phyloP scores from a whole-genome alignment of 2,888 invertebrate species.

The Lepidocyrtinus sp. region DNA sequence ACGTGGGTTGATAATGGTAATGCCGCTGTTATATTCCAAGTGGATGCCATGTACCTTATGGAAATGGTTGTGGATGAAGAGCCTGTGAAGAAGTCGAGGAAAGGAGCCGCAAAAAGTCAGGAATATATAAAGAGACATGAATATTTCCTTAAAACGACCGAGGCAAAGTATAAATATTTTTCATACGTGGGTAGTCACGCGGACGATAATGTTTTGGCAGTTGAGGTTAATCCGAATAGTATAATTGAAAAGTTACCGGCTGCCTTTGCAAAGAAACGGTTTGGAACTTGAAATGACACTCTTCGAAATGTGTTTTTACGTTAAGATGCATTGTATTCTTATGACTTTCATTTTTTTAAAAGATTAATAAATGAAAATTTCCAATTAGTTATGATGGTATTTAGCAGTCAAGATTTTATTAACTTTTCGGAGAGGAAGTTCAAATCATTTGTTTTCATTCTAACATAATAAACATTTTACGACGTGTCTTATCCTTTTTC shows the following conservation, averaged over 20 bases:
- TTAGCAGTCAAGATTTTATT: too few relatives aligned
- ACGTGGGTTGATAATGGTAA: constrained; percentile 62
- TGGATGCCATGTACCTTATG: constrained; percentile 61
- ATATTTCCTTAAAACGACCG: constrained; percentile 61
- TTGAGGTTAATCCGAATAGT: constrained; percentile 67
- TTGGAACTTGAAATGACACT: constrained; percentile 61
- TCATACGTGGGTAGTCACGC: constrained; percentile 59
- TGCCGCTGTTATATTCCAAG: constrained; percentile 56
- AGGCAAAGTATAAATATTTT: constrained; percentile 62
- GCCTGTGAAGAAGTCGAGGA: constrained; percentile 44
- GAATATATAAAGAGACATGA: constrained; percentile 30
- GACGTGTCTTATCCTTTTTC: constrained; percentile 36
- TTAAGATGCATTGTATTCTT: not conserved
- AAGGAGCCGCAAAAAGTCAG: constrained; percentile 13
- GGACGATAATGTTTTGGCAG: constrained; percentile 59
- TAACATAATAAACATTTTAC: constrained; percentile 64
- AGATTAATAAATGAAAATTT: too few relatives aligned
- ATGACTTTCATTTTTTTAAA: not conserved
- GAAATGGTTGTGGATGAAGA: constrained; percentile 47
- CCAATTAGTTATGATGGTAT: too few relatives aligned
- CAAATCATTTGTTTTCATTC: too few relatives aligned
- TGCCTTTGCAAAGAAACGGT: constrained; percentile 67
- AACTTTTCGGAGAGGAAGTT: too few relatives aligned
- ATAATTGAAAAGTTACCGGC: constrained; percentile 67
- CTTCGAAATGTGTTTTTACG: not conserved